Percentiles rank a stretch among this genome's conserved stretches.
Evolutionary conservation across 2,888 invertebrate genomes (phyloP).

Genomic region (Sicus ferrugineus): DNA sequence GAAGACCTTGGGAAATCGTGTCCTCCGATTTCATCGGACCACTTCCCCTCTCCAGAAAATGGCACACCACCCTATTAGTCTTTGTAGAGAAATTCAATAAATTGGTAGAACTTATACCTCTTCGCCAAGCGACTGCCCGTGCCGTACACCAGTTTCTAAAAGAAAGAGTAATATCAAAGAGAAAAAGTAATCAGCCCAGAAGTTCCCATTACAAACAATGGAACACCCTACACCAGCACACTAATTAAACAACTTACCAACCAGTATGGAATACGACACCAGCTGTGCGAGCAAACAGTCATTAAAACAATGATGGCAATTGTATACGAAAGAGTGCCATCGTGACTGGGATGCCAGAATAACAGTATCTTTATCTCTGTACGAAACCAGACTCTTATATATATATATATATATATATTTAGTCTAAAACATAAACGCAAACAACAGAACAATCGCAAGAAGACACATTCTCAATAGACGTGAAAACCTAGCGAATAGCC

Average conservation of each 20-base stretch:
- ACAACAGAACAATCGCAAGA: too few relatives aligned
- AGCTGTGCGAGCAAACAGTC: not conserved
- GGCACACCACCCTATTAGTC: not conserved
- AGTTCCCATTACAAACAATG: not conserved
- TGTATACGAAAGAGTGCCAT: not conserved
- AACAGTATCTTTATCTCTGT: not conserved
- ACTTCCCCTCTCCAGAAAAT: not conserved
- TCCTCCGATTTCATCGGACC: not conserved
- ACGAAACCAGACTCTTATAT: too few relatives aligned
- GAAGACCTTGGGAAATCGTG: not conserved
- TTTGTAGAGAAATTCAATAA: not conserved
- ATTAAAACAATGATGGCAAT: not conserved
- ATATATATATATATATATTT: too few relatives aligned
- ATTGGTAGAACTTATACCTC: not conserved
- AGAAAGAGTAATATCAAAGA: not conserved
- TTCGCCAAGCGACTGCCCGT: not conserved
- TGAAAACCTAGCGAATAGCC: too few relatives aligned
- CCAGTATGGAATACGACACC: not conserved
- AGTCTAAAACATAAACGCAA: too few relatives aligned
- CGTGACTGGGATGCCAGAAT: not conserved
- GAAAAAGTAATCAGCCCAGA: not conserved
- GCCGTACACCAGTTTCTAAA: not conserved
- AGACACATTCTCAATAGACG: too few relatives aligned
- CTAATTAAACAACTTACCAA: not conserved
- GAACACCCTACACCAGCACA: not conserved